Base-by-base conservation (phyloP, 2,888 invertebrate genomes). In the Melanchra persicariae region DNA sequence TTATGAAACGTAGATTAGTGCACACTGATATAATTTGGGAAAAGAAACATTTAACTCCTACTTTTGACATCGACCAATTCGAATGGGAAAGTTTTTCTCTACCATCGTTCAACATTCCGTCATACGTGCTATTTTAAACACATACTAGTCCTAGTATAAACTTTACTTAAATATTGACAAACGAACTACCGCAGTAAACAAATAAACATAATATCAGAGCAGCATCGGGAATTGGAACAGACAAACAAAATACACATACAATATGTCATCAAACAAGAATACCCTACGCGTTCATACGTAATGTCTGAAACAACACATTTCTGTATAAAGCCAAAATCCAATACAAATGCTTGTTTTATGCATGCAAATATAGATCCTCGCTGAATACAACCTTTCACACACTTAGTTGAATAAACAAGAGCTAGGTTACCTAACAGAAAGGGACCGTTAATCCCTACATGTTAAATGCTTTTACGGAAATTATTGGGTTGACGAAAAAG, bases 321-420 rank as follows among this genome's bases (percentile, higher is more conserved):
- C 47, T 24, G 34, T 61, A 65, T 51, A 69, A 67, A 74, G 68
- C 79, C 51, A 75, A 74, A 77, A 72, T 71, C 70, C 59, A 61
- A 71, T 79, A 74, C 49, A 68, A 78, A 85, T 85, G 58, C 82
- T 83, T 81, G 82, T 72, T 73, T 69, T 74, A 79, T 74, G 67
- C 57, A 74, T 63, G 69, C 64, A 80, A 76, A 82, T 74, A 74
- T 81, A 77, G 72, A 77, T 77, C 67, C 15, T 12, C 22, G 54
- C 30, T 22, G 43, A 63, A 69, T 45, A 34, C 57, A 37, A 65
- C 68, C 67, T 68, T 67, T 57, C 45, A 34, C 30, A 62, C 43
- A 70, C 54, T 47, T 70, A 70, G 40, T 58, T 69, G n/a, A 59
- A 74, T 55, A 65, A 65, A 79, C 51, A 69, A 49, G 54, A 66